Percentiles rank a stretch among this genome's conserved stretches.
Conservation (phyloP, 2,888 invertebrate genomes). For the Opisthograptis luteolata region DNA sequence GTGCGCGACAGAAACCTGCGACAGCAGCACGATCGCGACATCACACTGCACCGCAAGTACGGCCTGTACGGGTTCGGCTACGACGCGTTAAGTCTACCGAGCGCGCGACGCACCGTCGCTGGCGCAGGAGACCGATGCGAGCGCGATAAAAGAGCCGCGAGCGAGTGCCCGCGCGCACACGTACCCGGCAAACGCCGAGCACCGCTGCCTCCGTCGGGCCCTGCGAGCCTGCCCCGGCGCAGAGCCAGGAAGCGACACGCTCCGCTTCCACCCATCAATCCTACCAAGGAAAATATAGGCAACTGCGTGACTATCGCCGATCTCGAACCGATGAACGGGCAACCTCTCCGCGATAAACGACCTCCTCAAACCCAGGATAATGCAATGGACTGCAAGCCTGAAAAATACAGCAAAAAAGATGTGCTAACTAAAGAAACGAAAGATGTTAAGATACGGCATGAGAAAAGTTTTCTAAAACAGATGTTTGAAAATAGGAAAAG, state of each 20-base stretch:
- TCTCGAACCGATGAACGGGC: conserved; percentile 40
- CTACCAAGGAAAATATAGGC: not conserved
- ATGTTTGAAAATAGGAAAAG: conserved; percentile 75
- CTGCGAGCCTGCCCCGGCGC: conserved; percentile 44
- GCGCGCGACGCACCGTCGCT: conserved; percentile 80
- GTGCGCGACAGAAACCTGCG: conserved; percentile 84
- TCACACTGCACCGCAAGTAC: conserved; percentile 87
- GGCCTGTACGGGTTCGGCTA: conserved; percentile 73
- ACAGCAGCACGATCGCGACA: conserved; percentile 84
- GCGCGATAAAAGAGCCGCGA: conserved; percentile 83
- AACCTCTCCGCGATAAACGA: conserved; percentile 14
- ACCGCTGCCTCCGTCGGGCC: conserved; percentile 86
- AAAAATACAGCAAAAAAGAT: conserved; percentile 61
- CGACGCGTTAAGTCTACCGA: conserved; percentile 67
- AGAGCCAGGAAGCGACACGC: conserved; percentile 79
- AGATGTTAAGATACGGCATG: conserved; percentile 68
- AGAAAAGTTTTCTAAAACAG: conserved; percentile 83
- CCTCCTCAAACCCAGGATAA: conserved; percentile 7
- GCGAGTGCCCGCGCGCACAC: conserved; percentile 86
- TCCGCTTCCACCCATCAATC: conserved; percentile 78
- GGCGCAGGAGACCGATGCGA: conserved; percentile 58
- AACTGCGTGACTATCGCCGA: not conserved
- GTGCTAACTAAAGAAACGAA: conserved; percentile 52
- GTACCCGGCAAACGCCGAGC: conserved; percentile 91
- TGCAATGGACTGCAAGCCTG: conserved; percentile 47